phyloP scores from a whole-genome alignment of 2,113 vertebrate species.

The Poeciliopsis occidentalis region DNA sequence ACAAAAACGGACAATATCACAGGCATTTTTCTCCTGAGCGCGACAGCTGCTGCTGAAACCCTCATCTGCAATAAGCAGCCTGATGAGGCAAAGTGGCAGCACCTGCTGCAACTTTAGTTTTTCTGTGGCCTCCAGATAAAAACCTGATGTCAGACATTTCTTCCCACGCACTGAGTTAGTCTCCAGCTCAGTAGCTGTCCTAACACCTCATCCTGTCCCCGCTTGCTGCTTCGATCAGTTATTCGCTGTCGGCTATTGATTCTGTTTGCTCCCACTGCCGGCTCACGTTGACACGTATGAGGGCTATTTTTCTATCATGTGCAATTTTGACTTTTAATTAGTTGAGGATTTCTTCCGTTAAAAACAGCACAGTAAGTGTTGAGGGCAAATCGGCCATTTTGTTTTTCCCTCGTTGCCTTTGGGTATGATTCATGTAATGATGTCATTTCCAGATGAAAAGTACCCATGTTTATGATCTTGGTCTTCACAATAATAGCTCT shows the following conservation, averaged over 20 bases:
- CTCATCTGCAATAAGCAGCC: slow-evolving; percentile 19
- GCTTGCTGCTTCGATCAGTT: neutral
- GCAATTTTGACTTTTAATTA: slow-evolving; percentile 41
- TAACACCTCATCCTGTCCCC: slow-evolving; percentile 35
- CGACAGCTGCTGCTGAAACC: slow-evolving; percentile 34
- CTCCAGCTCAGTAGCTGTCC: slow-evolving; percentile 41
- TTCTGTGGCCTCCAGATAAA: slow-evolving; percentile 3
- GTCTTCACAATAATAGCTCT: no score
- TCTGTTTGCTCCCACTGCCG: slow-evolving; percentile 3
- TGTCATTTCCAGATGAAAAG: slow-evolving; percentile 1
- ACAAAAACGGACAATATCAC: slow-evolving; percentile 7
- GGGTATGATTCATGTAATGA: neutral
- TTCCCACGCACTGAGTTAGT: slow-evolving; percentile 22
- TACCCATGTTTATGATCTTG: neutral
- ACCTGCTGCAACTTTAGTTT: slow-evolving; percentile 17
- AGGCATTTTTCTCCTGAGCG: slow-evolving; percentile 22
- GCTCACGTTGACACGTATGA: slow-evolving; percentile 29
- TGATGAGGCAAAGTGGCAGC: slow-evolving; percentile 20
- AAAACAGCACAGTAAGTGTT: neutral
- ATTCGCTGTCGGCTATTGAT: slow-evolving; percentile 28
- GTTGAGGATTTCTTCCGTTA: neutral
- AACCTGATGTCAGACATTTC: slow-evolving; percentile 27
- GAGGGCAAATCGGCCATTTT: neutral
- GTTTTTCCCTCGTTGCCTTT: neutral
- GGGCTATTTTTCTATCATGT: slow-evolving; percentile 29